phyloP scores from a whole-genome alignment of 2,113 vertebrate genomes.

The Cebidichthys violaceus region DNA sequence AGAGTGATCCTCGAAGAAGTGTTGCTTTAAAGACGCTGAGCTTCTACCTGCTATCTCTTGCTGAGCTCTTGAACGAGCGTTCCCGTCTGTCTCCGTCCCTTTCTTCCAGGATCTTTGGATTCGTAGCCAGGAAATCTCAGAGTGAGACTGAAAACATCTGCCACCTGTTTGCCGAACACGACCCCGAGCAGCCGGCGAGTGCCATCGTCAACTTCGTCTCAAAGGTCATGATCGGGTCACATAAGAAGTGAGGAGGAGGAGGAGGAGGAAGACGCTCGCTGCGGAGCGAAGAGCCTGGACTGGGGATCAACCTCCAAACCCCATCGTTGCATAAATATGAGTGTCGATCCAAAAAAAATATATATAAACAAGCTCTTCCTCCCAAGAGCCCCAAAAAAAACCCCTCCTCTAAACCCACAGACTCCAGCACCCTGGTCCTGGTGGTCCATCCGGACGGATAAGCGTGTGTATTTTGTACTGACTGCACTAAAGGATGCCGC shows the following conservation, averaged over 20 bases:
- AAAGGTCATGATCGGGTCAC: slow-evolving; percentile 97
- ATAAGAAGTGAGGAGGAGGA: slow-evolving; percentile 84
- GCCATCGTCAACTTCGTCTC: slow-evolving; percentile 98
- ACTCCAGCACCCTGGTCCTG: slow-evolving; percentile 19
- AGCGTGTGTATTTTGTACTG: slow-evolving; percentile 1
- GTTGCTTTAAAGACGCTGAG: background rate
- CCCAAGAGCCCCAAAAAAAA: slow-evolving; percentile 1
- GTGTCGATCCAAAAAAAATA: background rate
- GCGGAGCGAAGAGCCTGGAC: background rate
- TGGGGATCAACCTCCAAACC: background rate
- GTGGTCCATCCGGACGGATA: slow-evolving; percentile 21
- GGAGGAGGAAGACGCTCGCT: slow-evolving; percentile 53
- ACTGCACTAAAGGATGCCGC: slow-evolving; percentile 42
- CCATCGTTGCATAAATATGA: background rate
- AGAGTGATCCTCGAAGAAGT: background rate
- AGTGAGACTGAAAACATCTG: slow-evolving; percentile 92
- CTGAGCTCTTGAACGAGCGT: background rate
- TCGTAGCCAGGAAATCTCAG: slow-evolving; percentile 93
- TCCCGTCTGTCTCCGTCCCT: background rate
- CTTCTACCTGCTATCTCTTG: background rate
- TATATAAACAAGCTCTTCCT: background rate
- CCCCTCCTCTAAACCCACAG: background rate
- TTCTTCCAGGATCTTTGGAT: slow-evolving; percentile 90
- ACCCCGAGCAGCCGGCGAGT: slow-evolving; percentile 95
- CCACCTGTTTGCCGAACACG: slow-evolving; percentile 95